Conservation (phyloP, 1,140 invertebrate species). For the Drosophila lacertosa region DNA sequence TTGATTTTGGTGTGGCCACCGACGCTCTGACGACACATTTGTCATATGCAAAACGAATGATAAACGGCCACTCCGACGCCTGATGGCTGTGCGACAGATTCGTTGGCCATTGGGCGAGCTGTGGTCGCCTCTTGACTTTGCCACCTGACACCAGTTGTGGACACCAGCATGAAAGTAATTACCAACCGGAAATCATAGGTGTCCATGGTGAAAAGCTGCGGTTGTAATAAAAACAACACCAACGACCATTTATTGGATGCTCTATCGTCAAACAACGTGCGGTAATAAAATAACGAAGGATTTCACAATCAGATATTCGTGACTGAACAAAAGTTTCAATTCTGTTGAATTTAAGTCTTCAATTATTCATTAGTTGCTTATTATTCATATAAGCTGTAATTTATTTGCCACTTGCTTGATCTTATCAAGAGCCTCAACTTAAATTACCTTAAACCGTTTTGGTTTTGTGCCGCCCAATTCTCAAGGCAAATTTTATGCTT, state of each 20-base stretch:
- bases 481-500: too few relatives aligned
- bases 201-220: neutral
- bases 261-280: neutral
- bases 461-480: too few relatives aligned
- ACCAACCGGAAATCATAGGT: neutral
- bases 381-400: too few relatives aligned
- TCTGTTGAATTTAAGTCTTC: too few relatives aligned
- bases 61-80: conserved; percentile 16
- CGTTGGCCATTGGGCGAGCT: conserved; percentile 15
- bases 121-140: conserved; percentile 19
- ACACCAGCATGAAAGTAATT: conserved; percentile 6
- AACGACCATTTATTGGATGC: neutral
- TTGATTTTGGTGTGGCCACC: conserved; percentile 17
- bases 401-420: too few relatives aligned
- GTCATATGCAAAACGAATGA: conserved; percentile 39
- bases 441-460: too few relatives aligned
- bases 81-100: conserved; percentile 26
- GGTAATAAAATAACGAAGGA: too few relatives aligned
- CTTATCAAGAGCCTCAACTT: too few relatives aligned
- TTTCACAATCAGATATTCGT: too few relatives aligned
- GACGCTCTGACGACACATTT: conserved; percentile 18
- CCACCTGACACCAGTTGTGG: conserved; percentile 1
- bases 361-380: too few relatives aligned
- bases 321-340: too few relatives aligned
- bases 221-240: neutral